Base-by-base conservation (phyloP, 2,888 invertebrate species). In the Brachylomia viminalis region DNA sequence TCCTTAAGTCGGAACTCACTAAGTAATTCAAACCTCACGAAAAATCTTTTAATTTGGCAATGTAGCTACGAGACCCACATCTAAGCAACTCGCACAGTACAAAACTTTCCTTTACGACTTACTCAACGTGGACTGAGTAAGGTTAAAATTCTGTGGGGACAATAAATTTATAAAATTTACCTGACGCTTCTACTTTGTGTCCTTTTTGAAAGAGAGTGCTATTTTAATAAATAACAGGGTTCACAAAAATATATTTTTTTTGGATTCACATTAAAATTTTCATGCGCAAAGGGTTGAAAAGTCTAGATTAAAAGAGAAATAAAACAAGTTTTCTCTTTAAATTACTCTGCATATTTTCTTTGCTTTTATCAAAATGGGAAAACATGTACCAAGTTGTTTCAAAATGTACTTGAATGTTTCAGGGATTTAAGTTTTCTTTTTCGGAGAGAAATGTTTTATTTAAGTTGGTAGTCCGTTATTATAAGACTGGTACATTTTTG, bases 1-100 rank as follows among this genome's bases (percentile, higher is more conserved):
- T n/a, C 1, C 4, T 7, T 6, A 79, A 82, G 78, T 77, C n/a
- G 23, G 47, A 83, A 86, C 88, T 83, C 72, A 66, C 79, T 86
- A 80, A 86, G 90, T 91, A 91, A 92, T 91, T 91, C 90, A 90
- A 91, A 92, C 89, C 91, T 89, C 90, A 90, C 86, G 87, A 91
- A 91, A 92, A 93, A 91, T 92, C 91, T 92, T 93, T 91, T 92
- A 92, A 92, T 94, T 93, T 90, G 91, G 88, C 90, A 88, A 89
- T 90, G 90, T 89, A 90, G 90, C 87, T 83, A 82, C 84, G 77
- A 85, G 78, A n/a, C 80, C 84, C 69, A 77, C 81, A 75, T 79
- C 79, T 76, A 79, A 80, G 77, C 42, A 83, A 61, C 59, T 72
- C 30, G 66, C 38, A 66, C 64, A 69, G 80, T 47, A 72, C 75